Evolutionary conservation across 1,140 invertebrate genomes (phyloP), one percentile per base, ranked within the genome.

Genomic region (Drosophila nikananu): DNA sequence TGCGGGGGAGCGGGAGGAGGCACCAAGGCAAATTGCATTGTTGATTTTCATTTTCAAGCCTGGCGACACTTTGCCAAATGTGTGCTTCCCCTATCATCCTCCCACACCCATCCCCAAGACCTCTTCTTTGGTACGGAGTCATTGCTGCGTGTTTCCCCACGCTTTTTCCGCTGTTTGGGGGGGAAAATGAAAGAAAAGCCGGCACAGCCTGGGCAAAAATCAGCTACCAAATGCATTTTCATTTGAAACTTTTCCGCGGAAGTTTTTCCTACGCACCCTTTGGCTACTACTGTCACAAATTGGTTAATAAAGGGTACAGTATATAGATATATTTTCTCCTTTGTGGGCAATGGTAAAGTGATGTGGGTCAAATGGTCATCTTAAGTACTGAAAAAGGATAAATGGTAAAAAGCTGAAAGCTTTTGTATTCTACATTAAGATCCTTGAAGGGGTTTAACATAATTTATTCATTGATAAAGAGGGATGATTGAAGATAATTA

Each of bases 41-140:
- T 89, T 89, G 86, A 89, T 89, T 90, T 89, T 89, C 81, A 89
- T 89, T 89, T 89, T 89, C 86, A 89, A 90, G 84, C 84, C 84
- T 90, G 83, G 83, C 67, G 81, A 84, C 81, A 89, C 80, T 89
- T 81, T 80, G 80, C 73, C 77, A 67, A 83, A 83, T 89, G 68
- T 80, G 83, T 61, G 64, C 55, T 44, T 41, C 60, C 49, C 49
- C 49, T 39, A 58, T 62, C 65, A 54, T 58, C 55, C 70, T 42
- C 59, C 44, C 6, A 13, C n/a, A 39, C 9, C 21, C 46, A 52
- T 25, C 55, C 54, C 17, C n/a, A n/a, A 23, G 17, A 27, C 12
- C 13, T 3, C 4, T 35, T 23, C 32, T 39, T 71, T 59, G 27
- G 32, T 59, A 51, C 42, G 65, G 71, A 89, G 74, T 89, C 86